Base-by-base conservation (phyloP, 1,140 invertebrate genomes). In the Archivesica marissinica region DNA sequence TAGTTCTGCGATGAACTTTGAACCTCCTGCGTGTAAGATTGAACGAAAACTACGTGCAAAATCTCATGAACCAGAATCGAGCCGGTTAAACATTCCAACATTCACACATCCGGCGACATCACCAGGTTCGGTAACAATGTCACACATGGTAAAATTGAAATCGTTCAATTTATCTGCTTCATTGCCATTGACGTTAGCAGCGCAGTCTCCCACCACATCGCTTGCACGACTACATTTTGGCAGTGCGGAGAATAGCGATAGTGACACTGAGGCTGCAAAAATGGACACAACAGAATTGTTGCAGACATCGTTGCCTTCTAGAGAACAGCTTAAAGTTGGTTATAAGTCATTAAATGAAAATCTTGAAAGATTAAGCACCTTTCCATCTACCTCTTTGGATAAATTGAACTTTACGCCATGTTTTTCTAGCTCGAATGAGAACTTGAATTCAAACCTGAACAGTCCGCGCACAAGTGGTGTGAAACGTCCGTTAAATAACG, bases 211-310 rank as follows among this genome's bases (percentile, higher is more conserved):
- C 33, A 94, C 94, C 41, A 92, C 93, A 41, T 94, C 94, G 13
- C 87, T 95, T 64, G 91, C 94, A 0, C 89, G 92, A 66, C 89
- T 95, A 9, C 93, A 93, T 81, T 95, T 95, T 78, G 90, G 89
- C 38, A 90, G 90, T 39, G 84, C 59, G 56, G 83, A 85, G 75
- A 83, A 83, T 38, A 83, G 80, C 64, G 80, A 83, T 47, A 83
- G 23, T 50, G 70, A 83, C 61, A 50, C 4, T 30, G 78, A 81
- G 33, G n/a, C 41, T 1, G 15, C 41, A 11, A 68, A 28, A 84
- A 88, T 75, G 70, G 70, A 75, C 54, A 33, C 47, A 9, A 35
- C 47, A 61, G 50, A 83, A 2, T 33, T n/a, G 0, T 17, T 13
- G n/a, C 39, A 35, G 44, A 23, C 38, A 39, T 59, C 28, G 4